Evolutionary conservation across 2,797 vertebrate species (phyloP), one percentile per base, ranked within the genome.

Genomic region (Cossypha caffra): DNA sequence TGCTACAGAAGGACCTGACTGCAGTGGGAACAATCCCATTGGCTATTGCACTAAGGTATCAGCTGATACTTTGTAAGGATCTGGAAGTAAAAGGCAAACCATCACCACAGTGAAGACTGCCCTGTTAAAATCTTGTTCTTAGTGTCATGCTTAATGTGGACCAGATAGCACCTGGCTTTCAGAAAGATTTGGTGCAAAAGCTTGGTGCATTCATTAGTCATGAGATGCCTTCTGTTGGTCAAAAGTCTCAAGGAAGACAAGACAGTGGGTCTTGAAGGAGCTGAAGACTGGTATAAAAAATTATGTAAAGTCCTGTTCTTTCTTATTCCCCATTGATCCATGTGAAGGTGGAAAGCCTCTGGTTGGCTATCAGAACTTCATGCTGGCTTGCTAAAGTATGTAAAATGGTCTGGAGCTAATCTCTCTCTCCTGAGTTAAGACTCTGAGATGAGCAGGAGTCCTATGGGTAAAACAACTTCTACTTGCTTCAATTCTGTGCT

Each of bases 151-250:
- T 48, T 37, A 71, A 57, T 11, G 20, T 2, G 6, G 37, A 71
- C 25, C 40, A 55, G 40, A 31, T 7, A 86, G 26, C 16, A 66
- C 8, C 5, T n/a, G 26, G 37, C 31, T 67, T 83, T 63, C 28
- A 80, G 73, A 71, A 73, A 45, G n/a, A 59, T 37, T 14, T 80
- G 69, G 20, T 76, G 69, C 79, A 80, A 83, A 83, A 93, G 31
- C 20, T 55, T 0, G 0, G 8, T 29, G 26, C 24, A 16, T 55
- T 88, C 4, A 28, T 66, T 87, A 79, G 38, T 50, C 5, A 3
- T 47, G 55, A 93, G 31, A 26, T 66, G 38, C n/a, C 21, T 94
- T 94, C 43, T 79, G 25, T 35, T 73, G 17, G 51, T 25, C n/a
- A 87, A 68, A 91, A 79, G 9, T 52, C 61, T 31, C 42, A 63